Evolutionary conservation across 2,888 invertebrate species (phyloP).

Genomic region (Schizotus pectinicornis): DNA sequence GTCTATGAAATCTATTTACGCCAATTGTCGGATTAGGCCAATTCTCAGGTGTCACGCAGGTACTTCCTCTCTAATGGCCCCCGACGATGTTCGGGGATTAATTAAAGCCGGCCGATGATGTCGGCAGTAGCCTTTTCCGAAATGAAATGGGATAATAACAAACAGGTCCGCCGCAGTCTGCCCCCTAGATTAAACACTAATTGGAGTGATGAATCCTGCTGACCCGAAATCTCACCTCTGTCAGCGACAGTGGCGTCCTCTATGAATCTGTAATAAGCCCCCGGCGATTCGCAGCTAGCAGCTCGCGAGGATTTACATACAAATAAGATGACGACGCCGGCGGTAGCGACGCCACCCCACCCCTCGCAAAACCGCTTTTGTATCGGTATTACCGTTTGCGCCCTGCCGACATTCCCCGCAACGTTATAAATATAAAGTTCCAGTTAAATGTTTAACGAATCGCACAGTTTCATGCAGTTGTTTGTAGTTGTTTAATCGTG

Average conservation of each 20-base stretch:
- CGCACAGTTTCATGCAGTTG: constrained; percentile 4
- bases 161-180: constrained; percentile 28
- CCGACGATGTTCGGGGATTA: constrained; percentile 14
- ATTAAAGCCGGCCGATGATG: constrained; percentile 20
- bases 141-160: constrained; percentile 30
- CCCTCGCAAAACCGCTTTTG: constrained; percentile 16
- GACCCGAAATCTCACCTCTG: constrained; percentile 34
- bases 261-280: constrained; percentile 48
- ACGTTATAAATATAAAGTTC: too few species aligned
- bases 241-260: constrained; percentile 37
- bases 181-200: constrained; percentile 35
- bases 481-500: background rate
- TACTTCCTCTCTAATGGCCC: too few species aligned
- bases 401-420: too few species aligned
- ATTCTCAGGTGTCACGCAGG: too few species aligned
- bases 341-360: constrained; percentile 2
- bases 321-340: constrained; percentile 41
- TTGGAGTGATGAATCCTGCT: constrained; percentile 38
- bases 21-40: too few species aligned
- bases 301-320: constrained; percentile 48
- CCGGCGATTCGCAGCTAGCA: constrained; percentile 44
- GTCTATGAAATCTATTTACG: too few species aligned
- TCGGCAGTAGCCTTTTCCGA: constrained; percentile 18
- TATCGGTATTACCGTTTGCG: constrained; percentile 20
- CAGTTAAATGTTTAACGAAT: constrained; percentile 17